Evolutionary conservation across 2,888 invertebrate species (phyloP), one percentile per base, ranked within the genome.

Genomic region (Clitarchus hookeri): DNA sequence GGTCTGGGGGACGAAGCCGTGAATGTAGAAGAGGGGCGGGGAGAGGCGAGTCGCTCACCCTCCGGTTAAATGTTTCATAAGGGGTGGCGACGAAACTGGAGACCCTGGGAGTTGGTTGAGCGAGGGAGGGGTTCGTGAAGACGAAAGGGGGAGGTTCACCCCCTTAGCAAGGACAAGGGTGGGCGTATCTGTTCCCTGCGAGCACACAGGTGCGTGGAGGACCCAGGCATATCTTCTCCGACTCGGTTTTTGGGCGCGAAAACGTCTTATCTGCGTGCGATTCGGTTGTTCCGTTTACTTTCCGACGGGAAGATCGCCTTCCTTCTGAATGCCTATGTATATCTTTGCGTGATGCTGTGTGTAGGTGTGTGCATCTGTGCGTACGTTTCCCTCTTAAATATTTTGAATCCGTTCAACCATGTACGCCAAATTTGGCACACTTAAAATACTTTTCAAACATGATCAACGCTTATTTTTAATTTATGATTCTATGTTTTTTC

Each of bases 21-120:
- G 19, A 65, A 65, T n/a, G n/a, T n/a, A 23, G 65, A n/a, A 0
- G 48, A 16, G 48, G 48, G 48, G n/a, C n/a, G 48, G 48, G 65
- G 65, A 16, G 16, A 16, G n/a, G 65, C 65, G 65, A 48, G 6
- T 2, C 48, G 48, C 48, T 48, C 48, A 48, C 48, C 48, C 48
- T 48, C 48, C 65, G 65, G 65, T 19, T 65, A 65, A 65, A 65
- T 65, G 65, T 65, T 65, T 65, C 65, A 65, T 65, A 65, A 65
- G n/a, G 65, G 53, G 8, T 48, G 65, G 65, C n/a, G 65, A n/a
- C 65, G 16, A 65, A n/a, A 65, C 13, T 6, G 65, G 65, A 23
- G n/a, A 65, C 19, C 16, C 65, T 6, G 23, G 16, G 48, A 16
- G 48, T 48, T 8, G 48, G 11, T 8, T 1, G 48, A 48, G 48